Evolutionary conservation across 2,888 invertebrate species (phyloP), one percentile per base, ranked within the genome.

Genomic region (Zaprionus obscuricornis): DNA sequence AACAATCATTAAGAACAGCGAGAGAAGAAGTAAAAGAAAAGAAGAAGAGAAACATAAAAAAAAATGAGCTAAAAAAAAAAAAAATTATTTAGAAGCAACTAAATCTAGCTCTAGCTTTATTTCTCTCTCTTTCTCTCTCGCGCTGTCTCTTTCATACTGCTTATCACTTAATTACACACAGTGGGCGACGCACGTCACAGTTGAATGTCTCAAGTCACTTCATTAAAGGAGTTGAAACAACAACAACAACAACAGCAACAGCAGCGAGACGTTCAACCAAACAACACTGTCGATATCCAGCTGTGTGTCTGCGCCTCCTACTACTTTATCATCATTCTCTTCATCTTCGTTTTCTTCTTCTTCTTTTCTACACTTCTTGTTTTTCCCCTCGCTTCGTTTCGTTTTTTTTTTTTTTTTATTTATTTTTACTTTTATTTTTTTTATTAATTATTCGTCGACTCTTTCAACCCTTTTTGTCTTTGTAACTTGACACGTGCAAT

Each of bases 141-240:
- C 56, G 57, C 14, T n/a, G 5, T 10, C 20, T 47, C 11, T 17
- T 34, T 18, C 34, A 31, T 45, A 56, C 66, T 85, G 73, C 79
- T 63, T 78, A 78, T 78, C 78, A 86, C 79, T 86, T 79, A 79
- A 79, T 79, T 79, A 86, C 84, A 84, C 75, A 31, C 75, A 17
- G 66, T 54, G 70, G 74, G 74, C 69, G 39, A 59, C 58, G 22
- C 40, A 45, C n/a, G 29, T 27, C 56, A 43, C 52, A 58, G 58
- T 66, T 62, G 45, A 40, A 42, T 70, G 67, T 68, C 68, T 84
- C 70, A 5, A 5, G 74, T 71, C 84, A 81, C 84, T 86, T 86
- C 85, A 86, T 79, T 79, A 86, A 86, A 79, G 86, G 85, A 79
- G 85, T 64, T 39, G 43, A 42, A 18, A 10, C 42, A 50, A 37